These are phyloP conservation scores for Vireo griseus DNA, from an alignment of 2,797 vertebrate species.

Conservation along the genomic window DNA sequence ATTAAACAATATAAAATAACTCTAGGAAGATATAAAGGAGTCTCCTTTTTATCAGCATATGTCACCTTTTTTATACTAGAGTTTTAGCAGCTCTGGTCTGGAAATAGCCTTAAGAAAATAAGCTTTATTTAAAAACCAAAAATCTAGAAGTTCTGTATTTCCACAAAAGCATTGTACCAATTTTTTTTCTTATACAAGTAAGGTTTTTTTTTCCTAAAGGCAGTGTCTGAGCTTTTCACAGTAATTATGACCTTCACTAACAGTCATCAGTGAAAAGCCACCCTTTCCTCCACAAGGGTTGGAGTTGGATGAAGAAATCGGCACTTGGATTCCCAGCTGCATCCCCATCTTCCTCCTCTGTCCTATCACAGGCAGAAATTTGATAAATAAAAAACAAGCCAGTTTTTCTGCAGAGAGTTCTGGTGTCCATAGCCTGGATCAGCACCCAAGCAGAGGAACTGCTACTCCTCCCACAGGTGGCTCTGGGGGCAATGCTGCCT, in stretches of 20 bases:
- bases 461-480: neutral
- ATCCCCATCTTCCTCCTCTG: neutral
- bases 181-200: neutral
- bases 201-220: neutral
- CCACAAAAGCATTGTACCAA: neutral
- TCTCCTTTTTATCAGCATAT: neutral
- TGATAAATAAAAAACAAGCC: neutral
- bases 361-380: neutral
- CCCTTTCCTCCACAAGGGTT: neutral
- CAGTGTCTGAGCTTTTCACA: neutral
- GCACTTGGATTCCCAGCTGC: neutral
- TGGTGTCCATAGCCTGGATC: neutral
- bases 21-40: neutral
- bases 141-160: neutral
- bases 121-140: neutral
- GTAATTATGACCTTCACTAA: neutral
- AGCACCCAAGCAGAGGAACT: neutral
- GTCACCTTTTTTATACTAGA: neutral
- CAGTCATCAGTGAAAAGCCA: neutral
- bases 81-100: neutral
- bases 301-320: neutral
- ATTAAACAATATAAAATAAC: slow-evolving; percentile 18
- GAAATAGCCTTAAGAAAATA: slow-evolving; percentile 16
- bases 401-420: neutral
- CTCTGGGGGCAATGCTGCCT: neutral